phyloP scores from a whole-genome alignment of 2,888 invertebrate species.

The Subacronicta megacephala region DNA sequence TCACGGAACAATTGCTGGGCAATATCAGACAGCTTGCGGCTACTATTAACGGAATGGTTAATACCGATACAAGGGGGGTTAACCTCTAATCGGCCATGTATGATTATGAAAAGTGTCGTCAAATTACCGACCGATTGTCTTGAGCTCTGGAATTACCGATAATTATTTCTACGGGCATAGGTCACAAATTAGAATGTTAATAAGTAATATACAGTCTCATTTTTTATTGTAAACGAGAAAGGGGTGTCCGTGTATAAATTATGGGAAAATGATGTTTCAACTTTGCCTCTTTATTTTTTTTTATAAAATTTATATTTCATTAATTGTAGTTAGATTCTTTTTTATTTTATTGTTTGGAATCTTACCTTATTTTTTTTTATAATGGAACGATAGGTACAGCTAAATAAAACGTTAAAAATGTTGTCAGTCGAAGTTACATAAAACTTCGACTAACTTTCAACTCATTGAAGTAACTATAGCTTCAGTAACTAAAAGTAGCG shows the following conservation, averaged over 20 bases:
- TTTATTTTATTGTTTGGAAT: too few species aligned
- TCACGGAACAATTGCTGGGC: constrained; percentile 39
- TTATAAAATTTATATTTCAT: neutral
- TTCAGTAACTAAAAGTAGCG: too few species aligned
- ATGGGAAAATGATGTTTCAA: constrained; percentile 1
- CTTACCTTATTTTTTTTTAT: too few species aligned
- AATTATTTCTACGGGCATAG: constrained; percentile 46
- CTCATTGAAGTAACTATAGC: too few species aligned
- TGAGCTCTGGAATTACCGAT: constrained; percentile 47
- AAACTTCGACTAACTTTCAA: too few species aligned
- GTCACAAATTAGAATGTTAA: constrained; percentile 43
- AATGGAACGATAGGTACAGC: too few species aligned
- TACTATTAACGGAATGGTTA: constrained; percentile 52
- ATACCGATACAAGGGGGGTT: constrained; percentile 34
- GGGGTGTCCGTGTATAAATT: constrained; percentile 17
- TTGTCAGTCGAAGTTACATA: too few species aligned
- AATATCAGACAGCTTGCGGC: constrained; percentile 49
- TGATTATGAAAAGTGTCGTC: constrained; percentile 70
- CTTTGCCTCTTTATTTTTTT: neutral
- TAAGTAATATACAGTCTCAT: constrained; percentile 12
- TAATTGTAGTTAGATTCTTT: too few species aligned
- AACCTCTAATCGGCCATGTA: constrained; percentile 63
- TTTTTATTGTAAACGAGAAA: constrained; percentile 15
- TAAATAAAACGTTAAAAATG: too few species aligned
- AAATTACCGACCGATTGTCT: constrained; percentile 57